Base-by-base conservation (phyloP, 2,113 vertebrate genomes). In the Eretmodus cyanostictus region DNA sequence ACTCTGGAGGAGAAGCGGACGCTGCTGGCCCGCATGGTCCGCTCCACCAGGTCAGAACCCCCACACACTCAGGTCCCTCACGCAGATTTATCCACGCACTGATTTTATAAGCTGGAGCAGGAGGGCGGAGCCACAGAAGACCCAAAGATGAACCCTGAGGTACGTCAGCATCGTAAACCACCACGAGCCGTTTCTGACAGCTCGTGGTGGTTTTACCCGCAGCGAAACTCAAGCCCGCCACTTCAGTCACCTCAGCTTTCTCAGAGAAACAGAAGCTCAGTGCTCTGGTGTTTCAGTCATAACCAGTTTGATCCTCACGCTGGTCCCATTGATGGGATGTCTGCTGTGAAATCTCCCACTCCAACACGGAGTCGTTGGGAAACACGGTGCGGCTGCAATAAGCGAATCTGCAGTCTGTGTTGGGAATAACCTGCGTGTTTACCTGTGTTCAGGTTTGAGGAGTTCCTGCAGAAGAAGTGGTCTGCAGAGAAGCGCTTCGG, bases 401-500 rank as follows among this genome's bases (percentile, higher is more conserved):
- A 63, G 31, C 0, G 16, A 63, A 7, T 36, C 16, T 2, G 3
- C 38, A 0, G 38, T 27, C 5, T 7, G 16, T 17, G 66, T 73
- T 24, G 38, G 22, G 13, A 73, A 9, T 24, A 7, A 54, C 4
- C 12, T 16, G 29, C 45, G 9, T 31, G 57, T 49, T 53, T 16
- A 31, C 85, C 9, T 54, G 68, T 78, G 14, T 24, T 24, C 61
- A 99, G 99, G 95, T 99, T 99, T 89, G 99, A 99, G 94, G 99
- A 99, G 94, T 99, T 99, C 89, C 97, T 99, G 47, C 98, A 99
- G 92, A 97, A 98, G 91, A 99, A 99, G 81, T 99, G 98, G 98
- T 99, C 99, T 1, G 98, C 99, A 0, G 99, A 99, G 96, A 99
- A 99, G 73, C 98, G 99, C 2, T 99, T 99, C 3, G 99, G 99